Evolutionary conservation across 2,113 vertebrate species (phyloP).

Genomic region (Rousettus leschenaultii): DNA sequence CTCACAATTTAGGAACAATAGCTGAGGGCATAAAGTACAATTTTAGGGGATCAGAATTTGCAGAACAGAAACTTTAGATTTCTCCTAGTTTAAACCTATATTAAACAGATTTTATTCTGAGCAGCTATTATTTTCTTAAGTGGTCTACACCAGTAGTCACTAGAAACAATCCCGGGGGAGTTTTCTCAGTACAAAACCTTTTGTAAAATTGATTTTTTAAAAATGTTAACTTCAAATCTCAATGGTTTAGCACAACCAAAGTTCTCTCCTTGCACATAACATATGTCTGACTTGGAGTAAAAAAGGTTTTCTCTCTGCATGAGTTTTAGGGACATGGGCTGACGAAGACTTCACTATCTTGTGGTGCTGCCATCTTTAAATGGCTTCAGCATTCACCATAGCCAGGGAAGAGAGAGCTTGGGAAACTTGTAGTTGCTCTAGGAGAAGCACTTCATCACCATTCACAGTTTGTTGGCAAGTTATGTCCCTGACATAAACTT

Average conservation of each 20-base stretch:
- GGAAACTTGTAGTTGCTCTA: not conserved
- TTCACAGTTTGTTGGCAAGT: not conserved
- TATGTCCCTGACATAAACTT: not conserved
- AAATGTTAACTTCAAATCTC: not conserved
- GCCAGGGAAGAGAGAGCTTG: not conserved
- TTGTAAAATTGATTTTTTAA: not conserved
- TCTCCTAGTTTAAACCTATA: not conserved
- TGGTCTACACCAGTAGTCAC: not conserved
- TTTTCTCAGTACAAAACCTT: not conserved
- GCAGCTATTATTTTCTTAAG: not conserved
- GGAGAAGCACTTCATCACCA: not conserved
- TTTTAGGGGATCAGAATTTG: constrained; percentile 4
- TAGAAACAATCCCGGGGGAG: not conserved
- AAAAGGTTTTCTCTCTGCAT: not conserved
- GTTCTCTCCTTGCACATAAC: not conserved
- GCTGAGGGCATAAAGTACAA: not conserved
- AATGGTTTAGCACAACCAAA: not conserved
- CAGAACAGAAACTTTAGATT: not conserved
- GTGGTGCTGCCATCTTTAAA: not conserved
- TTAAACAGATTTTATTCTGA: not conserved
- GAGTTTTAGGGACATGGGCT: not conserved
- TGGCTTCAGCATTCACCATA: not conserved
- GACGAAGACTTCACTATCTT: not conserved
- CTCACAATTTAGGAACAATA: not conserved
- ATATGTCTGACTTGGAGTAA: not conserved